These are phyloP conservation scores for Ctenopoma kingsleyae DNA, from an alignment of 2,797 vertebrate species.

Conservation along the genomic window DNA sequence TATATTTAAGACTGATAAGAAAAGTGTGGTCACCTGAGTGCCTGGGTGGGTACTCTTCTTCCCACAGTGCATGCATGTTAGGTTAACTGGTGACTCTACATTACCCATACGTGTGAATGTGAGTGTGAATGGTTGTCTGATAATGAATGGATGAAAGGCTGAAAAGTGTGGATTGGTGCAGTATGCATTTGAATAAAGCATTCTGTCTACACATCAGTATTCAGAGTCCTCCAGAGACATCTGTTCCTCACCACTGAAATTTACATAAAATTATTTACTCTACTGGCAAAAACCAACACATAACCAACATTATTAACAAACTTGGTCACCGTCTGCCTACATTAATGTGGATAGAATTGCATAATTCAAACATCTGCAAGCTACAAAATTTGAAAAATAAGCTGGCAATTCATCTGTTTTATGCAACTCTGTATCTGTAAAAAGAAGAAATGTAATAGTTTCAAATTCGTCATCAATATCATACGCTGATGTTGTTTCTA, in stretches of 20 bases:
- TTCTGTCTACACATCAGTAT: slow-evolving; percentile 15
- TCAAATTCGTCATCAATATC: slow-evolving; percentile 9
- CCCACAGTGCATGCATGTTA: no score
- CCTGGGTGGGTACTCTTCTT: no score
- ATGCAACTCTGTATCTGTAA: not conserved
- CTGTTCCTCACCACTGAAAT: slow-evolving; percentile 28
- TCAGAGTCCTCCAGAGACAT: slow-evolving; percentile 30
- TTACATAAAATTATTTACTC: slow-evolving; percentile 34
- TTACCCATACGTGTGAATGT: no score
- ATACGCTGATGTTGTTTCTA: not conserved
- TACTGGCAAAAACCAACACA: slow-evolving; percentile 29
- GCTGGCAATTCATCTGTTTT: not conserved
- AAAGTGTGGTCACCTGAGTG: not conserved
- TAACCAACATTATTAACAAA: slow-evolving; percentile 35
- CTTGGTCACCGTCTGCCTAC: slow-evolving; percentile 20
- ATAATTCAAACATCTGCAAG: slow-evolving; percentile 33
- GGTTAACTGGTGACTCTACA: no score
- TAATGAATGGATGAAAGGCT: not conserved
- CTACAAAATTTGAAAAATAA: slow-evolving; percentile 5
- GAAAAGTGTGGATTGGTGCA: not conserved
- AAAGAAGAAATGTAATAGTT: not conserved
- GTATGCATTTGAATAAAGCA: not conserved
- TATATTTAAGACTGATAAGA: slow-evolving; percentile 9
- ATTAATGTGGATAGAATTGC: slow-evolving; percentile 13
- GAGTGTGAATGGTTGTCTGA: no score